A percentile compares a stretch with the other conserved stretches of the same genome.
These are phyloP conservation scores for Cygnus buccinator DNA, from an alignment of 2,113 vertebrate species.

Conservation along the genomic window DNA sequence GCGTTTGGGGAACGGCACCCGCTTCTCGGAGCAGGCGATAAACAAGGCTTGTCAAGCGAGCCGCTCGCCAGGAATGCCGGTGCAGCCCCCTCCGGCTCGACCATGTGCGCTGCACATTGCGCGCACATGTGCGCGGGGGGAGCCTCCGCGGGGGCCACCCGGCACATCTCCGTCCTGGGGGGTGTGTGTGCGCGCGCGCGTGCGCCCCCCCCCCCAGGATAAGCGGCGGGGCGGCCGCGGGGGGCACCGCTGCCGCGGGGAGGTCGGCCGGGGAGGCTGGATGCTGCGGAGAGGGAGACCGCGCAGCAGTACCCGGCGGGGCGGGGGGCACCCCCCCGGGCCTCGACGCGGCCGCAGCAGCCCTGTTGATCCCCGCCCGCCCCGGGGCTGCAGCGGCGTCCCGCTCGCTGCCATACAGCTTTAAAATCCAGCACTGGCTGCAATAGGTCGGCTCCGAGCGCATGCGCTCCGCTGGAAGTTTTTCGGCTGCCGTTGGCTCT, in stretches of 20 bases:
- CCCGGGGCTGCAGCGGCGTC: neutral
- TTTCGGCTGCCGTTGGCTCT: slow-evolving; percentile 71
- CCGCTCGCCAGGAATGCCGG: neutral
- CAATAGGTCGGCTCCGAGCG: slow-evolving; percentile 79
- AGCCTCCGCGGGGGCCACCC: neutral
- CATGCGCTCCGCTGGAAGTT: slow-evolving; percentile 84
- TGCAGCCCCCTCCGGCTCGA: neutral
- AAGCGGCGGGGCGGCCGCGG: neutral
- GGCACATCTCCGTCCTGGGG: neutral
- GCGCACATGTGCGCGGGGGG: neutral
- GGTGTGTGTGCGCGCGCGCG: too few relatives aligned
- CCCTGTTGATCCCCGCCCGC: accelerated
- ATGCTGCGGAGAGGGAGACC: too few relatives aligned
- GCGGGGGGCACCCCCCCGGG: too few relatives aligned
- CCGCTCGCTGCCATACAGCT: slow-evolving; percentile 69
- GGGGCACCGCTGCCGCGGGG: neutral
- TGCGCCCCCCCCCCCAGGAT: too few relatives aligned
- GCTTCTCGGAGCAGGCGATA: neutral
- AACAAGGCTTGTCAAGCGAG: neutral
- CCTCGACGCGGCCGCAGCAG: accelerated
- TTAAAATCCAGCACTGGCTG: slow-evolving; percentile 76
- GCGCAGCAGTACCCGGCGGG: too few relatives aligned
- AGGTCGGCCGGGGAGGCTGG: too few relatives aligned
- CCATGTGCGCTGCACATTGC: slow-evolving; percentile 11
- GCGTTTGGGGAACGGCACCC: neutral